Evolutionary conservation across 2,113 vertebrate species (phyloP), one percentile per base, ranked within the genome.

Genomic region (Canis aureus): DNA sequence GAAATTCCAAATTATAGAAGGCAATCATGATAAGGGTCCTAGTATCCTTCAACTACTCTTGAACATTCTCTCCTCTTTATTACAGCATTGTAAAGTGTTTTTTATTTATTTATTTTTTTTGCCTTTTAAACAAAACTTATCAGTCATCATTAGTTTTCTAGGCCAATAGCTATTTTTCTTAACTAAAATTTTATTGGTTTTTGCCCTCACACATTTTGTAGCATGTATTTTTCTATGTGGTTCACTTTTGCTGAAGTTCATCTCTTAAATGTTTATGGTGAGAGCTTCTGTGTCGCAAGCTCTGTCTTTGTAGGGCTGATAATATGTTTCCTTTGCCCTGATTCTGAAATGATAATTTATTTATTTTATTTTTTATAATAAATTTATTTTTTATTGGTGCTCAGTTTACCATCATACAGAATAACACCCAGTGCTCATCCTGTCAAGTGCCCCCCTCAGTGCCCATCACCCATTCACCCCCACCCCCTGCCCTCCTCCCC

Each of bases 111-210:
- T 91, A 95, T 90, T 60, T 74, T 66, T 91, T 51, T 73, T 93
- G 23, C 2, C 9, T 85, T 78, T 94, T 9, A 84, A 95, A 74
- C 4, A 76, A n/a, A 67, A 85, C 76, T 89, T 89, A 64, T 84
- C 87, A 73, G 17, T 89, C 86, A 35, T 32, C 53, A 0, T 85
- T 94, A 59, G 23, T 69, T 78, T 85, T 92, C 15, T 91, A 49
- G 17, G 29, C 51, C 19, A 38, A 43, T 17, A 57, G 7, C 55
- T 82, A 81, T 80, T 94, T 96, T 81, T 89, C 7, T 13, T 43
- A 74, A 74, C 20, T 76, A 57, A 59, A 89, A 95, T 66, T 64
- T 53, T 87, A 53, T 79, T 86, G 11, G 27, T 29, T 95, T 93
- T 89, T 84, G 15, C 81, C 35, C 62, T 93, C 17, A 91, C 16